Conservation (phyloP, 2,797 vertebrate genomes). For the Pelochelys cantorii region DNA sequence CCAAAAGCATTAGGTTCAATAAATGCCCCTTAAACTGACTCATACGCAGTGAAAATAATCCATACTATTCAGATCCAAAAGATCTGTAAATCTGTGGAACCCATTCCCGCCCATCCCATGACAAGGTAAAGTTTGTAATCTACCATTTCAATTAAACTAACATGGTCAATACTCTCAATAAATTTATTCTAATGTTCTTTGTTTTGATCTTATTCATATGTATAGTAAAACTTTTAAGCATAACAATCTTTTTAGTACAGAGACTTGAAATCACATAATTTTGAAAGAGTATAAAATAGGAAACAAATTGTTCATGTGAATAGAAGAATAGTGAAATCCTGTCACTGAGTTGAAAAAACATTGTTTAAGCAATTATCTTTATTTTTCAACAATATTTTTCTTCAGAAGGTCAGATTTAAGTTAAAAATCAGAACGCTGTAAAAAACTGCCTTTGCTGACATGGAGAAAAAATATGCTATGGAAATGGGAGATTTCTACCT, state of each 20-base stretch:
- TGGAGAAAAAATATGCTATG: constrained; percentile 1
- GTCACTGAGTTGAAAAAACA: constrained; percentile 21
- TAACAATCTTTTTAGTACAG: not conserved
- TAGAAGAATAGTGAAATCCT: not conserved
- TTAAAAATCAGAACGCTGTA: not conserved
- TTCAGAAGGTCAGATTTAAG: not conserved
- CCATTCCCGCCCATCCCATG: too few species aligned
- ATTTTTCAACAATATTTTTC: not conserved
- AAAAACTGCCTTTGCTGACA: not conserved
- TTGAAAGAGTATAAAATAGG: not conserved
- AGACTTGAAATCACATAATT: not conserved
- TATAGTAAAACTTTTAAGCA: not conserved
- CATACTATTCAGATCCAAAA: not conserved
- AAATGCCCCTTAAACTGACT: not conserved
- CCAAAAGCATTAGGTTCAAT: not conserved
- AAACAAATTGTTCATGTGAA: not conserved
- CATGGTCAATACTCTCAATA: not conserved
- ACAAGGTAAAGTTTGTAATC: not conserved
- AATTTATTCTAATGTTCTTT: not conserved
- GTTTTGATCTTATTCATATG: not conserved
- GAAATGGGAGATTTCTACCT: constrained; percentile 42
- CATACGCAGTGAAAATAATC: not conserved
- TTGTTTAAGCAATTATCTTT: not conserved
- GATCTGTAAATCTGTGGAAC: not conserved
- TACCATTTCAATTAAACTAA: not conserved